Evolutionary conservation across 2,113 vertebrate genomes (phyloP).

Genomic region (Hipposideros armiger): DNA sequence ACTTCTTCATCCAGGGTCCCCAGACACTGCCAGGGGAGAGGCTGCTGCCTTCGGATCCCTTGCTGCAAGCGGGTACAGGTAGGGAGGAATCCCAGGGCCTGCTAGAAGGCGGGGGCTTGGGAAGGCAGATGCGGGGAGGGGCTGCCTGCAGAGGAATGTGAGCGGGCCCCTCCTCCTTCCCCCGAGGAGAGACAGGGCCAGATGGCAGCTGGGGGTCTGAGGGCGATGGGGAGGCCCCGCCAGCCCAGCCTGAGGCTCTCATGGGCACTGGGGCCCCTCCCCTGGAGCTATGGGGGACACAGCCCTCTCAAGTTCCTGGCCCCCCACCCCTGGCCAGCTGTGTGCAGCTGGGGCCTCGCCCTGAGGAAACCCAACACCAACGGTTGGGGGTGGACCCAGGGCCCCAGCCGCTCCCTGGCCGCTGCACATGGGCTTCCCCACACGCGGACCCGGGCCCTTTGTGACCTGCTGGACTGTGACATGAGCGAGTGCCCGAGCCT

Average conservation of each 20-base stretch:
- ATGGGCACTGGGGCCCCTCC: neutral
- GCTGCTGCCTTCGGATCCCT: neutral
- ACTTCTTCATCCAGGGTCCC: fast-evolving
- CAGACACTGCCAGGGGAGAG: neutral
- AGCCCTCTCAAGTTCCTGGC: slow-evolving; percentile 51
- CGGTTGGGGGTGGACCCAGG: neutral
- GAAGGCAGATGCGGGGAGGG: slow-evolving; percentile 41
- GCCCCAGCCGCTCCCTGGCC: neutral
- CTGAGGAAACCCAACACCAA: neutral
- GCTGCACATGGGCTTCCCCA: fast-evolving
- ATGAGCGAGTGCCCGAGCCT: neutral
- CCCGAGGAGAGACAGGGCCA: slow-evolving; percentile 66
- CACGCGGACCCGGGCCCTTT: fast-evolving
- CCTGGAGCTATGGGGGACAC: neutral
- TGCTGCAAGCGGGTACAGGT: fast-evolving
- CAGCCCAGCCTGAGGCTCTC: neutral
- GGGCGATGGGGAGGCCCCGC: neutral
- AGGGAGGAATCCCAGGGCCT: too few relatives aligned
- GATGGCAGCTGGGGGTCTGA: slow-evolving; percentile 63
- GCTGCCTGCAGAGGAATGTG: neutral
- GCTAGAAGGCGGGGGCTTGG: neutral
- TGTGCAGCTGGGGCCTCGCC: slow-evolving; percentile 66
- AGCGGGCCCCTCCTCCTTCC: neutral
- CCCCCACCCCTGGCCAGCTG: slow-evolving; percentile 63
- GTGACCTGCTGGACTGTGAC: neutral